Conservation (phyloP, 2,113 vertebrate species). For the Psettodes erumei region DNA sequence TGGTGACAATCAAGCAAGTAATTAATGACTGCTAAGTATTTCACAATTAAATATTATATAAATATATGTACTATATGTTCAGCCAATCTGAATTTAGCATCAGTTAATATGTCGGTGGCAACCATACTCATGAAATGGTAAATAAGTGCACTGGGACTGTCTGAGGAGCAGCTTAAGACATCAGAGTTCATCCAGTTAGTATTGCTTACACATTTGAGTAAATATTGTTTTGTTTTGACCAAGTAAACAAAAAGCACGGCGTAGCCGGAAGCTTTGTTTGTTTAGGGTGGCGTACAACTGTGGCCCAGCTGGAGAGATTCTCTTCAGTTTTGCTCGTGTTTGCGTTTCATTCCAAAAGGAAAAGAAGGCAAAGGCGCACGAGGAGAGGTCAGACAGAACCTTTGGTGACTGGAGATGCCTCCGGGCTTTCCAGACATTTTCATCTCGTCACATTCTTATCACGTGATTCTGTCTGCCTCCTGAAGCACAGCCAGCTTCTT, state of each 20-base stretch:
- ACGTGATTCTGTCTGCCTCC: conserved; percentile 5
- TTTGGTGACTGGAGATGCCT: conserved; percentile 39
- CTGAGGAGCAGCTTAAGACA: too few species aligned
- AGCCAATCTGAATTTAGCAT: neutral
- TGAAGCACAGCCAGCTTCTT: neutral
- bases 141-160: neutral
- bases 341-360: conserved; percentile 39
- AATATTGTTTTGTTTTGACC: conserved; percentile 1
- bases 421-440: conserved; percentile 43
- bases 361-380: conserved; percentile 19
- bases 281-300: conserved; percentile 9
- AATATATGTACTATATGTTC: neutral
- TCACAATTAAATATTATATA: too few species aligned
- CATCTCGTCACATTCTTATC: conserved; percentile 40
- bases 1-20: too few species aligned
- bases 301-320: conserved; percentile 30
- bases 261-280: conserved; percentile 30
- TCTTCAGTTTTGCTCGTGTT: conserved; percentile 14
- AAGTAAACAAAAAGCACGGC: conserved; percentile 15
- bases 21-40: too few species aligned
- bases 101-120: neutral
- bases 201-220: conserved; percentile 15
- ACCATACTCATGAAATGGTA: neutral
- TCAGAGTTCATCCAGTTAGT: conserved; percentile 20
- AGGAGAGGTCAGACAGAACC: conserved; percentile 54